A percentile compares a stretch with the other conserved stretches of the same genome.
Conservation (phyloP, 2,888 invertebrate genomes). For the Cerastis rubricosa region DNA sequence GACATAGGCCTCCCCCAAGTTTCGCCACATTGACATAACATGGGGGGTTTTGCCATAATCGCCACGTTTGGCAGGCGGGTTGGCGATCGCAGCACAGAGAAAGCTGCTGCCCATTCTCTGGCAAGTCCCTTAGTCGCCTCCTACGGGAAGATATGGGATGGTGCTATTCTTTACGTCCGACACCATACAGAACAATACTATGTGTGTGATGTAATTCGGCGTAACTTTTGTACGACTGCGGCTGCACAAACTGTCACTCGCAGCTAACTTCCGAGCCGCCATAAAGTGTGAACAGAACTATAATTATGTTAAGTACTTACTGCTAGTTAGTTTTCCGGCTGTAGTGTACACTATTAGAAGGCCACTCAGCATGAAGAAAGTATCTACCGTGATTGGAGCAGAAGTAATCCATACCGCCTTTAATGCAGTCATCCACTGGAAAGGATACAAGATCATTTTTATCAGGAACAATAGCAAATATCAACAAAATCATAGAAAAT, state of each 20-base stretch:
- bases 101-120: too few relatives aligned
- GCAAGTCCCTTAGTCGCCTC: too few relatives aligned
- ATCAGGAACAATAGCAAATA: neutral
- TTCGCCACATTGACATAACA: too few relatives aligned
- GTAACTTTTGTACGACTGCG: too few relatives aligned
- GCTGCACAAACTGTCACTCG: neutral
- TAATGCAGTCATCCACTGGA: conserved; percentile 79
- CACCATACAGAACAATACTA: too few relatives aligned
- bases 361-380: conserved; percentile 90
- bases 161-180: too few relatives aligned
- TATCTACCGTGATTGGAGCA: conserved; percentile 91
- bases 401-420: conserved; percentile 80
- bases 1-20: too few relatives aligned
- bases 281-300: neutral
- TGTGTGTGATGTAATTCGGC: too few relatives aligned
- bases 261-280: neutral
- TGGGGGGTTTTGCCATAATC: too few relatives aligned
- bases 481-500: neutral
- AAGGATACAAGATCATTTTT: conserved; percentile 39
- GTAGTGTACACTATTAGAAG: conserved; percentile 81
- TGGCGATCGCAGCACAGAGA: too few relatives aligned
- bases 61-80: too few relatives aligned
- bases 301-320: conserved; percentile 68
- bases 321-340: conserved; percentile 76
- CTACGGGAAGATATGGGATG: too few relatives aligned